phyloP scores from a whole-genome alignment of 2,797 vertebrate genomes.

The Arnoldichthys spilopterus region DNA sequence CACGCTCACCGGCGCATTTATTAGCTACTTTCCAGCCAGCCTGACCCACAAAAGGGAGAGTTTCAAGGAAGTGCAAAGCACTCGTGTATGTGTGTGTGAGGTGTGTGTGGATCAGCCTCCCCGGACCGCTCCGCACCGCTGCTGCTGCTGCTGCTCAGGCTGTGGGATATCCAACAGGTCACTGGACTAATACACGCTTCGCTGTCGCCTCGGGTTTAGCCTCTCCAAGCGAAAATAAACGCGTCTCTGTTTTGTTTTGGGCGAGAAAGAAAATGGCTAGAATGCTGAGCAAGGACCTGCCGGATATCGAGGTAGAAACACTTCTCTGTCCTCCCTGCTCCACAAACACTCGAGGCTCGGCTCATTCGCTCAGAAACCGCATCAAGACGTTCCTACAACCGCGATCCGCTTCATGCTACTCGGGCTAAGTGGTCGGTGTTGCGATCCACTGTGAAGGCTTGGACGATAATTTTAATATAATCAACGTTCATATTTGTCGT shows the following conservation, averaged over 20 bases:
- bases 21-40: conserved; percentile 36
- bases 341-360: background rate
- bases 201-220: background rate
- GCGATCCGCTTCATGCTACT: background rate
- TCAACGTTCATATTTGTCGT: background rate
- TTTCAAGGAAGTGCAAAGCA: conserved; percentile 27
- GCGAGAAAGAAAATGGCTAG: conserved; percentile 69
- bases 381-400: too few species aligned
- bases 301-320: conserved; percentile 84
- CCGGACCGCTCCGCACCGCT: conserved; percentile 6
- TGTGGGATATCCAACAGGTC: conserved; percentile 33
- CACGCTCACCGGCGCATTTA: conserved; percentile 6
- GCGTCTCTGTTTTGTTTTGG: background rate
- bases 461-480: too few species aligned
- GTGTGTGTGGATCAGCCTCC: conserved; percentile 20
- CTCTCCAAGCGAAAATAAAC: conserved; percentile 19
- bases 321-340: conserved; percentile 1
- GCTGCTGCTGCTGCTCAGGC: conserved; percentile 1
- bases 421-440: background rate
- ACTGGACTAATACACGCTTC: conserved; percentile 24
- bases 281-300: conserved; percentile 80
- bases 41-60: conserved; percentile 25
- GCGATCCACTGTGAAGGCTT: background rate
- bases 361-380: background rate
- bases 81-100: background rate